Percentiles rank a stretch among this genome's conserved stretches.
Evolutionary conservation across 1,140 invertebrate genomes (phyloP).

Genomic region (Drosophila athabasca): DNA sequence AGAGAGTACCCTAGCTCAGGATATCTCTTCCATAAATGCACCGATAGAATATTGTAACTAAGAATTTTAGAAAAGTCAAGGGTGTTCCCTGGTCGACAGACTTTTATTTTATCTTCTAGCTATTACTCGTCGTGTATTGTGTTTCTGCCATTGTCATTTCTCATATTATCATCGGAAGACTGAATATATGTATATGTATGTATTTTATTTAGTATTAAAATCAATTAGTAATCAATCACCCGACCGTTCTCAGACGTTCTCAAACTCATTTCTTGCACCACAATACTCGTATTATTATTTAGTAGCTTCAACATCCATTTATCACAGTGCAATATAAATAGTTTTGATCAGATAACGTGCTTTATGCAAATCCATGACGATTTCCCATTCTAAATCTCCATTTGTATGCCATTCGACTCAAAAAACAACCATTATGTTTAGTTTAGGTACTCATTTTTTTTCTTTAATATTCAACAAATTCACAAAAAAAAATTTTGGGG

Average conservation of each 20-base stretch:
- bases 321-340: no score
- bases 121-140: constrained; percentile 31
- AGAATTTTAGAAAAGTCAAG: no score
- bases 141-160: constrained; percentile 54
- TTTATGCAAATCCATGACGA: neutral
- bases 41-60: no score
- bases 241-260: constrained; percentile 10
- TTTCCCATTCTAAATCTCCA: neutral
- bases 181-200: constrained; percentile 9
- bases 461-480: constrained; percentile 45
- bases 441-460: constrained; percentile 20
- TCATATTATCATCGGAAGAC: constrained; percentile 27
- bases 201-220: constrained; percentile 23
- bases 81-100: constrained; percentile 2
- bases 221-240: constrained; percentile 39
- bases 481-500: no score
- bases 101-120: constrained; percentile 3
- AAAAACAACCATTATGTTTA: constrained; percentile 1
- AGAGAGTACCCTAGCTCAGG: no score
- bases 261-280: neutral
- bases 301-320: neutral
- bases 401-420: neutral
- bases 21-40: no score
- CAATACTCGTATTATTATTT: neutral
- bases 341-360: constrained; percentile 1